Base-by-base conservation (phyloP, 1,140 invertebrate genomes). In the Drosophila albomicans region DNA sequence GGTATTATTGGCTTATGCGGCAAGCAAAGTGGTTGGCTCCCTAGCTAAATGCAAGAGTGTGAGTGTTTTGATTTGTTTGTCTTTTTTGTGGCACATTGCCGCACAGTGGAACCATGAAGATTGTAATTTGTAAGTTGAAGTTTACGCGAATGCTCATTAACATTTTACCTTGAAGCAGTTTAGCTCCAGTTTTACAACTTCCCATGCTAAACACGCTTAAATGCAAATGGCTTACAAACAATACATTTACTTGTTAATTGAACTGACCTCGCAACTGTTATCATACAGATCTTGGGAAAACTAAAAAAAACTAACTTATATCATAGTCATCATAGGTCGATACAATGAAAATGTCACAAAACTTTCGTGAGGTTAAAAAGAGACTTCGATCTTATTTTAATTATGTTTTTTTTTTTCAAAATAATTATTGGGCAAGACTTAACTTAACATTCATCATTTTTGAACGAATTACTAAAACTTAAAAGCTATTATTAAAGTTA, bases 1-100 rank as follows among this genome's bases (percentile, higher is more conserved):
- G 63, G 49, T 78, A 75, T 78, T 87, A 88, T 88, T 87, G 84
- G 84, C 77, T 71, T 77, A 71, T 87, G 82, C 76, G 72, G 82
- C 79, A 74, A 75, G 70, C 79, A 88, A 88, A 84, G 84, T 88
- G 84, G 84, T 88, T 80, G 75, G 74, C 78, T 73, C 56, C 61
- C 59, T 64, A 68, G 43, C 45, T 15, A 51, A 54, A 45, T 58
- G 30, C 78, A 63, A 46, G 16, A 49, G 57, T 64, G 57, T 65
- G 49, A 57, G 58, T 66, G 63, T 58, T 62, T 73, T 38, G 66
- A 68, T 82, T 74, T 88, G 81, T 81, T 75, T 85, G 74, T 51
- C 65, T 85, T 84, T 76, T 89, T 74, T 72, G 85, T 88, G 74
- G 74, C 81, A 88, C 64, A 79, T 20, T 62, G 64, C 25, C 28